Conservation (phyloP, 2,888 invertebrate genomes). For the Ormia ochracea region DNA sequence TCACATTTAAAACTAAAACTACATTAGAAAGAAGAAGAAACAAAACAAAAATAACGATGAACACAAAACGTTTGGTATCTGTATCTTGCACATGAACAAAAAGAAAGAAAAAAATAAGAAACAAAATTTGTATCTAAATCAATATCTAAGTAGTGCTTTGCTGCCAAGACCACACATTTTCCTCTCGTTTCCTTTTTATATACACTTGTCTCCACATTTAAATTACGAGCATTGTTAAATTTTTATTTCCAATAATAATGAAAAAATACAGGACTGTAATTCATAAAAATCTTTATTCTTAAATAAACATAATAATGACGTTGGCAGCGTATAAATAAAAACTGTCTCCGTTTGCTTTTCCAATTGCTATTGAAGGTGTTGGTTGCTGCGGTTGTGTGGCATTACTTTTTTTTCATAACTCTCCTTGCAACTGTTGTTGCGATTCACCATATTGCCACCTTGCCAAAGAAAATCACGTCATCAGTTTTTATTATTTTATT, state of each 20-base stretch:
- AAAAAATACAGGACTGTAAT: not conserved
- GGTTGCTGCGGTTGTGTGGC: not conserved
- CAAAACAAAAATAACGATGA: not conserved
- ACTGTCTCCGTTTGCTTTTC: not conserved
- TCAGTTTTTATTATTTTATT: constrained; percentile 1
- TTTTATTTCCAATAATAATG: not conserved
- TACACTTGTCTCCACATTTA: not conserved
- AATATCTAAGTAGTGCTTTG: not conserved
- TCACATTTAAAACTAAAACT: constrained; percentile 27
- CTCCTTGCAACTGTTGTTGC: not conserved
- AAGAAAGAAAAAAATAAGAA: too few relatives aligned
- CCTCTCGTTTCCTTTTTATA: not conserved
- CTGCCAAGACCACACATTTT: not conserved
- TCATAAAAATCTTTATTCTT: constrained; percentile 9
- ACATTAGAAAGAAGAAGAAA: not conserved
- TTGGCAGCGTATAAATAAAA: not conserved
- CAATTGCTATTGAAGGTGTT: not conserved
- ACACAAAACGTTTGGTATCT: constrained; percentile 1
- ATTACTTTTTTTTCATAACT: not conserved
- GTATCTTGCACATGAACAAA: not conserved
- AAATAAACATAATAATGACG: constrained; percentile 19
- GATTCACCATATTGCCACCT: not conserved
- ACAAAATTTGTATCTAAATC: constrained; percentile 1
- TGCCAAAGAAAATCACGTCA: constrained; percentile 13
- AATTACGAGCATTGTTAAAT: constrained; percentile 11